These are phyloP conservation scores for Danaus melanippus DNA, from an alignment of 1,140 invertebrate species.

Conservation along the genomic window DNA sequence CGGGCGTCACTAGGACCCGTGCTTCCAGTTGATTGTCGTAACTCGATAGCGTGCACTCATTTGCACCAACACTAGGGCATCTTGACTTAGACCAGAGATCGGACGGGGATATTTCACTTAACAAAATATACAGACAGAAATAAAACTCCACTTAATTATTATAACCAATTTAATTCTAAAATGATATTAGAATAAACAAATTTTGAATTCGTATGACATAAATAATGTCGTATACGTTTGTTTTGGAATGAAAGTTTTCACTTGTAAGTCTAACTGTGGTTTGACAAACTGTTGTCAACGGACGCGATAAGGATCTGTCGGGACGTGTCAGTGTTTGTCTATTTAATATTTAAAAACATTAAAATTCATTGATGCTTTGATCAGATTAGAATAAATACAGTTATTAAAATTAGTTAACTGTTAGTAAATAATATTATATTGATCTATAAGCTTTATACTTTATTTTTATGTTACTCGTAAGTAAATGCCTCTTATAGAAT, in stretches of 20 bases:
- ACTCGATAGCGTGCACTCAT: constrained; percentile 65
- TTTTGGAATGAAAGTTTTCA: constrained; percentile 5
- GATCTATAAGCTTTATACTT: no score
- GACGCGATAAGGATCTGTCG: constrained; percentile 14
- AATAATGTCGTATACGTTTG: background rate
- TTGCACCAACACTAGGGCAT: constrained; percentile 48
- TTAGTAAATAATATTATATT: no score
- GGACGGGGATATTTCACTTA: background rate
- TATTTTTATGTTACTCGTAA: no score
- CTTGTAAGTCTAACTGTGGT: background rate
- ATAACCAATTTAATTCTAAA: no score
- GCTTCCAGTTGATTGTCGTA: constrained; percentile 66
- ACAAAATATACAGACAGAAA: no score
- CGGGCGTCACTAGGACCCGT: constrained; percentile 46
- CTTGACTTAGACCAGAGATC: background rate
- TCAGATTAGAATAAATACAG: no score
- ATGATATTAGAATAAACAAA: no score
- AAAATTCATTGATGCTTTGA: no score
- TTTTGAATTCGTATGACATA: no score
- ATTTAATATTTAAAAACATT: constrained; percentile 12
- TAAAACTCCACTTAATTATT: no score
- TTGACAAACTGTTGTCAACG: constrained; percentile 11
- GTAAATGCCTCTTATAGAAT: no score
- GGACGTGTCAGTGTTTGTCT: constrained; percentile 16
- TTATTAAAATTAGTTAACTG: no score